A percentile compares a stretch with the other conserved stretches of the same genome.
Conservation (phyloP, 2,888 invertebrate genomes). For the Eurytoma adleriae region DNA sequence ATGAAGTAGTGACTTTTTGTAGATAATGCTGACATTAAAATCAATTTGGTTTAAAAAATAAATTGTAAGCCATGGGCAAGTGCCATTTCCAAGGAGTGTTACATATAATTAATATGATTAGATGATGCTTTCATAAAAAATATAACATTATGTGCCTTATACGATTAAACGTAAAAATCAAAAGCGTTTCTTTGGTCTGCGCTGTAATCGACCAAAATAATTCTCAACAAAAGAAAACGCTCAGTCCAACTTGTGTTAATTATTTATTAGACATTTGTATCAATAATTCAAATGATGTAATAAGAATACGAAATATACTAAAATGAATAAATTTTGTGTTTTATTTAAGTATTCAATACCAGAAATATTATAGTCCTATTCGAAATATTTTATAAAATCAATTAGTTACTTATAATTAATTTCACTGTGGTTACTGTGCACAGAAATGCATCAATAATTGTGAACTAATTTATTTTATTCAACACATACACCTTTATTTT, state of each 20-base stretch:
- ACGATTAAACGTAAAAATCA: slow-evolving; percentile 16
- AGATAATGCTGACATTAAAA: slow-evolving; percentile 8
- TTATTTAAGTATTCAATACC: not conserved
- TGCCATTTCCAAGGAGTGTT: slow-evolving; percentile 32
- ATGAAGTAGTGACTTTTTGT: not conserved
- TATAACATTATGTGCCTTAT: slow-evolving; percentile 54
- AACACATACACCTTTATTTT: slow-evolving; percentile 50
- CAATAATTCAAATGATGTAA: slow-evolving; percentile 37
- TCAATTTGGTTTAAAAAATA: slow-evolving; percentile 14
- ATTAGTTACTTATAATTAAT: not conserved
- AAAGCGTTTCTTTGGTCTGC: not conserved
- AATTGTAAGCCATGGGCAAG: slow-evolving; percentile 10
- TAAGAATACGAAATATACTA: slow-evolving; percentile 38
- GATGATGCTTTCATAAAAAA: slow-evolving; percentile 41
- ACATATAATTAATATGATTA: slow-evolving; percentile 27
- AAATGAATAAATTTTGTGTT: slow-evolving; percentile 1
- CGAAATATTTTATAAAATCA: not conserved
- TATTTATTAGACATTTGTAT: slow-evolving; percentile 46
- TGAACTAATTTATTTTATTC: not conserved
- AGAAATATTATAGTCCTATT: not conserved
- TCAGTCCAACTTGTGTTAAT: slow-evolving; percentile 37
- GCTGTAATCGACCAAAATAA: not conserved
- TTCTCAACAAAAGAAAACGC: slow-evolving; percentile 23
- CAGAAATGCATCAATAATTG: not conserved
- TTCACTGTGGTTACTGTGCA: not conserved